These are phyloP conservation scores for Serranus cabrilla DNA, from an alignment of 2,797 vertebrate genomes.

Conservation along the genomic window DNA sequence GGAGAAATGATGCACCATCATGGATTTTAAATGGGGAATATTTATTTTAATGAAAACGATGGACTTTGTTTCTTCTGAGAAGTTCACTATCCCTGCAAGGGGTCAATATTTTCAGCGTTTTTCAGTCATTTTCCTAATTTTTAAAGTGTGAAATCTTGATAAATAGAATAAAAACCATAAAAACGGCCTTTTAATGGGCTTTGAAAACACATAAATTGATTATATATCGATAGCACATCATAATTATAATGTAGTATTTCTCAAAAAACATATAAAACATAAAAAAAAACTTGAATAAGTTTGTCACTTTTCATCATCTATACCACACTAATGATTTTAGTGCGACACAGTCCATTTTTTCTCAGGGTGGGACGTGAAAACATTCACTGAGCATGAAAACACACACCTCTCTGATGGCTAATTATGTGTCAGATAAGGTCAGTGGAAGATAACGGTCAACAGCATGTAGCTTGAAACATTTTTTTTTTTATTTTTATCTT, in stretches of 20 bases:
- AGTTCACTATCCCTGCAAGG: neutral
- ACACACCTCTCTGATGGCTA: neutral
- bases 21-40: neutral
- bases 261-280: neutral
- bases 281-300: neutral
- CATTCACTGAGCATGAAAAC: conserved; percentile 23
- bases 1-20: neutral
- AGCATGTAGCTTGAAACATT: neutral
- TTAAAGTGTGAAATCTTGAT: too few relatives aligned
- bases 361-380: conserved; percentile 33
- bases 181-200: neutral
- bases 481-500: neutral
- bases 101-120: neutral
- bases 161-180: neutral
- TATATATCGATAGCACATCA: neutral
- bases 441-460: conserved; percentile 48
- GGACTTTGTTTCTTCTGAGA: neutral
- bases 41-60: neutral
- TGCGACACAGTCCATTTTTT: neutral
- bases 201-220: neutral
- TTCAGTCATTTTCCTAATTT: too few relatives aligned
- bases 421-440: conserved; percentile 51
- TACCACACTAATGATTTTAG: neutral
- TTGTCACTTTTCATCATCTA: neutral
- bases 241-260: neutral